Evolutionary conservation across 1,140 invertebrate genomes (phyloP).

Genomic region (Lutraria rhynchaena): DNA sequence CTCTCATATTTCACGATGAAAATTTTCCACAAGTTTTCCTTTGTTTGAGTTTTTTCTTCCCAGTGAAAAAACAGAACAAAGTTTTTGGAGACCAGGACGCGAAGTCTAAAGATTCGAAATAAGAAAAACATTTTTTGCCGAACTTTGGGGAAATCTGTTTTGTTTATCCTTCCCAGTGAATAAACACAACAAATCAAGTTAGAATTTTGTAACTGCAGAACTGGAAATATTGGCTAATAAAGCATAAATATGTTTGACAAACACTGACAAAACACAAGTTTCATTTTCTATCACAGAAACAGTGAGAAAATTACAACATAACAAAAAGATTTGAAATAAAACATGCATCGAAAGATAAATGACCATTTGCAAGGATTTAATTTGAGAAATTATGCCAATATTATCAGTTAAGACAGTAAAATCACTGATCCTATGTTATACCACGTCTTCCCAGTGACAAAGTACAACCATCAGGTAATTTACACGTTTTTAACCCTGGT

Average conservation of each 20-base stretch:
- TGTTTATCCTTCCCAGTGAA: conserved; percentile 61
- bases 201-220: conserved; percentile 25
- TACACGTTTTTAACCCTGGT: conserved; percentile 39
- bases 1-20: not conserved
- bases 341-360: too few relatives aligned
- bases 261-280: too few relatives aligned
- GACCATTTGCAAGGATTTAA: too few relatives aligned
- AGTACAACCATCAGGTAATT: conserved; percentile 37
- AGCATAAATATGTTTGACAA: too few relatives aligned
- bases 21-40: conserved; percentile 33
- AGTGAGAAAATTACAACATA: too few relatives aligned
- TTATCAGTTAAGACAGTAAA: too few relatives aligned
- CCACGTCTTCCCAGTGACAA: conserved; percentile 59
- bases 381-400: too few relatives aligned
- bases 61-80: conserved; percentile 63
- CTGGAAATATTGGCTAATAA: too few relatives aligned
- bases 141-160: conserved; percentile 51
- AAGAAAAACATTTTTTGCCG: conserved; percentile 8
- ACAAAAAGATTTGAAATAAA: too few relatives aligned
- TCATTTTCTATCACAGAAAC: too few relatives aligned
- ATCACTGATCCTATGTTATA: conserved; percentile 28
- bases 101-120: conserved; percentile 35
- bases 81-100: conserved; percentile 57
- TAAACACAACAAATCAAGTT: conserved; percentile 59
- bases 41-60: conserved; percentile 61